phyloP scores from a whole-genome alignment of 2,113 vertebrate species.

The Sisor rabdophorus region DNA sequence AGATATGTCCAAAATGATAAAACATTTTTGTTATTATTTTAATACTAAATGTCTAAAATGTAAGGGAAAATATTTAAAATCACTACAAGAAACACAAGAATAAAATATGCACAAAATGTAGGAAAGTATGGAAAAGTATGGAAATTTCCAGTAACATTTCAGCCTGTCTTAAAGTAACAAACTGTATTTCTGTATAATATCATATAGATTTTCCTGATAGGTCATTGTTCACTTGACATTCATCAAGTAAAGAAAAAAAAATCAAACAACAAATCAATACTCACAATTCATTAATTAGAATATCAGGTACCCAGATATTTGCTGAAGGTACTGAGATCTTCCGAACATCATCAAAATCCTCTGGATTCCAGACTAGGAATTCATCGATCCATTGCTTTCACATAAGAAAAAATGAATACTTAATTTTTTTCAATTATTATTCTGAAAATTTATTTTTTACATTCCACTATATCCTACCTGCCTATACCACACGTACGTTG shows the following conservation, averaged over 20 bases:
- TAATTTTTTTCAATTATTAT: not conserved
- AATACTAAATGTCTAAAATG: too few species aligned
- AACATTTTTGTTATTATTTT: not conserved
- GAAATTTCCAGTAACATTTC: too few species aligned
- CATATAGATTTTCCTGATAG: too few species aligned
- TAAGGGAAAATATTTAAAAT: too few species aligned
- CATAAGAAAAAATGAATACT: not conserved
- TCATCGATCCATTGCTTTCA: constrained; percentile 89
- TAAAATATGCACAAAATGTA: too few species aligned
- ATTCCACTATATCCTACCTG: constrained; percentile 73
- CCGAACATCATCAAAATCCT: constrained; percentile 83
- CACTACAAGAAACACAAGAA: not conserved
- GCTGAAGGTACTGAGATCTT: constrained; percentile 83
- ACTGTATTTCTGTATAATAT: not conserved
- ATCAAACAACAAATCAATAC: constrained; percentile 45
- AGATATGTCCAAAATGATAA: not conserved
- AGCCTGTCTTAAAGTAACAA: not conserved
- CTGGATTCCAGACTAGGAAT: constrained; percentile 89
- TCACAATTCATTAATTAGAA: constrained; percentile 98
- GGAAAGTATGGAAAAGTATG: too few species aligned
- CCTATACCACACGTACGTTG: constrained; percentile 96
- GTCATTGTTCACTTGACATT: not conserved
- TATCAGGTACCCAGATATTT: constrained; percentile 93
- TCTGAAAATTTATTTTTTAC: too few species aligned
- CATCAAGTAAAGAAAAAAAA: not conserved